A percentile compares a stretch with the other conserved stretches of the same genome.
These are phyloP conservation scores for Festucalex cinctus DNA, from an alignment of 2,113 vertebrate species.

Conservation along the genomic window DNA sequence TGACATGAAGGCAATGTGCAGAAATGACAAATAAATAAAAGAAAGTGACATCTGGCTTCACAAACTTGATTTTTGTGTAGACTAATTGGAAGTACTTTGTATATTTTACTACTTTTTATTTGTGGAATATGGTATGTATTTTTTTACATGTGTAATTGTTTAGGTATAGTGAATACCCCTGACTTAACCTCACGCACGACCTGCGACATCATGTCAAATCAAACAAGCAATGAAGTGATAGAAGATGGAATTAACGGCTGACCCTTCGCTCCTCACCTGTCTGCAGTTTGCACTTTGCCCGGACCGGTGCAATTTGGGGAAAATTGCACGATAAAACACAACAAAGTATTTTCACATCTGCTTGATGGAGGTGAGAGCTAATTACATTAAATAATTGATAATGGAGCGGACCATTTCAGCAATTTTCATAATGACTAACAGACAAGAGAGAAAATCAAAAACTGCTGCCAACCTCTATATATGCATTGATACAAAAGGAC, in stretches of 20 bases:
- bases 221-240: slow-evolving; percentile 60
- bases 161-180: background rate
- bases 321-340: slow-evolving; percentile 70
- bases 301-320: slow-evolving; percentile 67
- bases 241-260: slow-evolving; percentile 57
- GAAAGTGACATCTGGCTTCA: background rate
- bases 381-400: slow-evolving; percentile 90
- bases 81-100: background rate
- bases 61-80: background rate
- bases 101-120: background rate
- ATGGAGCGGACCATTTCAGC: slow-evolving; percentile 79
- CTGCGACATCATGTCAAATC: slow-evolving; percentile 8
- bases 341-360: slow-evolving; percentile 76
- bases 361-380: slow-evolving; percentile 74
- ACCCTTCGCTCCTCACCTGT: slow-evolving; percentile 64
- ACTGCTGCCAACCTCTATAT: slow-evolving; percentile 56
- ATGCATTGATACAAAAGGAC: slow-evolving; percentile 50
- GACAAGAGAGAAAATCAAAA: slow-evolving; percentile 63
- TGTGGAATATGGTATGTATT: background rate
- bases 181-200: slow-evolving; percentile 2
- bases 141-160: background rate
- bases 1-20: slow-evolving; percentile 4
- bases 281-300: slow-evolving; percentile 62
- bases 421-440: slow-evolving; percentile 91
- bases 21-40: slow-evolving; percentile 13